Evolutionary conservation across 2,113 vertebrate genomes (phyloP).

Genomic region (Murina feae): DNA sequence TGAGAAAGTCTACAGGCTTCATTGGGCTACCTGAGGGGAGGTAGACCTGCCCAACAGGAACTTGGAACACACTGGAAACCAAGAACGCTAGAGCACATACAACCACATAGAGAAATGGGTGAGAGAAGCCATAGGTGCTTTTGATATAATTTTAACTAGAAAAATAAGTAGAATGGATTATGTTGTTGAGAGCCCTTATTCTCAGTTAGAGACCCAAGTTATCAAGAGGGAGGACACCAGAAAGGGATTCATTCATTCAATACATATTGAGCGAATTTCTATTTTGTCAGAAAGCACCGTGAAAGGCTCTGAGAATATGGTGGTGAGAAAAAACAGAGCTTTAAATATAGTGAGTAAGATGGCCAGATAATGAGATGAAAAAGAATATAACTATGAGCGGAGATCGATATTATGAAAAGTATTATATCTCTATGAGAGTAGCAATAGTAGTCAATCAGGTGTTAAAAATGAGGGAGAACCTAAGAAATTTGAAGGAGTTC

Average conservation of each 20-base stretch:
- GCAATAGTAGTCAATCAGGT: neutral
- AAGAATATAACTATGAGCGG: neutral
- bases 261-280: neutral
- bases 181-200: neutral
- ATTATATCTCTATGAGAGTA: neutral
- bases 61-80: neutral
- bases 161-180: neutral
- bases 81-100: neutral
- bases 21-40: neutral
- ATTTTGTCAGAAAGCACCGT: neutral
- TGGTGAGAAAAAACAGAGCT: neutral
- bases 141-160: neutral
- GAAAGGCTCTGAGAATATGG: neutral
- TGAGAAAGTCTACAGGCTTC: neutral
- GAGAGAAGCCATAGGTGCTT: neutral
- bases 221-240: neutral
- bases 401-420: neutral
- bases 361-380: neutral
- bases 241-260: neutral
- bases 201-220: neutral
- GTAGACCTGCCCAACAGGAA: neutral
- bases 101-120: neutral
- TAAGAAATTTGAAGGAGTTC: neutral
- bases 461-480: neutral
- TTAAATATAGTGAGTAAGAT: neutral